Conservation (phyloP, 1,140 invertebrate species). For the Pogonomyrmex californicus region DNA sequence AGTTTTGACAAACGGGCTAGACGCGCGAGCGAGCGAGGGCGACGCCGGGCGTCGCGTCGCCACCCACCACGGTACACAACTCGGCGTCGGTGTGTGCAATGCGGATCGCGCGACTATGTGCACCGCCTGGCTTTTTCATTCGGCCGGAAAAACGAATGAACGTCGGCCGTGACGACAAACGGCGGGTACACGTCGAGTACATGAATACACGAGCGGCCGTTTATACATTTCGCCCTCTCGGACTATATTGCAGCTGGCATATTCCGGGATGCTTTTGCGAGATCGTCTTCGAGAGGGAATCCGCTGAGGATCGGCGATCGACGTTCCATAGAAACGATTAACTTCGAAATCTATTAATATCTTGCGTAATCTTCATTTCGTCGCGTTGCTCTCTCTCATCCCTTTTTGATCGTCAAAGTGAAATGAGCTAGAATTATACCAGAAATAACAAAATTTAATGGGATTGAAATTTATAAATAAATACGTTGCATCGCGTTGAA, state of each 20-base stretch:
- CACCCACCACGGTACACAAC: constrained; percentile 35
- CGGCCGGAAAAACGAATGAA: constrained; percentile 78
- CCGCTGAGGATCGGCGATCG: neutral
- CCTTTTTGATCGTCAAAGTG: neutral
- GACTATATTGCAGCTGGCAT: constrained; percentile 47
- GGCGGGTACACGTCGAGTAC: constrained; percentile 78
- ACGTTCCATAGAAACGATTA: neutral
- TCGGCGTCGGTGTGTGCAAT: constrained; percentile 5
- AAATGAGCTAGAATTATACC: neutral
- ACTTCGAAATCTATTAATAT: too few species aligned
- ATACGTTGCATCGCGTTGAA: neutral
- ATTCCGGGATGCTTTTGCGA: constrained; percentile 22
- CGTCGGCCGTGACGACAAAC: constrained; percentile 76
- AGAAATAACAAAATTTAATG: neutral
- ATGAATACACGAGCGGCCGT: constrained; percentile 72
- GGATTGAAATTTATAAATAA: constrained; percentile 10
- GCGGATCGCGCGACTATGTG: constrained; percentile 51
- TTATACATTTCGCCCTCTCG: constrained; percentile 67
- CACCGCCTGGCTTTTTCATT: constrained; percentile 75
- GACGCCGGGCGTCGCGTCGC: constrained; percentile 48
- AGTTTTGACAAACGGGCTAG: constrained; percentile 80
- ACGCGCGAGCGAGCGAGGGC: constrained; percentile 39
- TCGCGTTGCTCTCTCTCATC: neutral
- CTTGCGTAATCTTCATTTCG: neutral
- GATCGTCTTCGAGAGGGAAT: constrained; percentile 31